Evolutionary conservation across 2,113 vertebrate species (phyloP).

Genomic region (Progne subis): DNA sequence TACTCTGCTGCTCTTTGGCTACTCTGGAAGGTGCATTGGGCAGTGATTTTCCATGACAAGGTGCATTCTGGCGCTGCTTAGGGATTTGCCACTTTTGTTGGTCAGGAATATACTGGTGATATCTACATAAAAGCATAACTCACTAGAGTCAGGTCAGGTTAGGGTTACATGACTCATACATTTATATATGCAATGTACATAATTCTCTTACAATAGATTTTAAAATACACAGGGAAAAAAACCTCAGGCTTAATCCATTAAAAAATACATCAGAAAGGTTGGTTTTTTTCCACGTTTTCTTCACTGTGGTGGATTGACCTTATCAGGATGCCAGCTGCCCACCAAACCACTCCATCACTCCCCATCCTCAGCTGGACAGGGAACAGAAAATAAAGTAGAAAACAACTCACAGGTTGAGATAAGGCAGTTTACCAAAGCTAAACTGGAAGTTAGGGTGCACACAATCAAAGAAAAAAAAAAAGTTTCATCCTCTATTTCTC

Average conservation of each 20-base stretch:
- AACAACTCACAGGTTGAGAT: rapidly evolving
- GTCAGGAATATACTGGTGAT: background rate
- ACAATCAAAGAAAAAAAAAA: background rate
- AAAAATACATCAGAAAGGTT: background rate
- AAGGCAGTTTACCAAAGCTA: background rate
- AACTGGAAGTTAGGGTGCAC: background rate
- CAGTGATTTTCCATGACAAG: background rate
- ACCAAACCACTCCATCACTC: background rate
- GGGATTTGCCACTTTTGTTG: background rate
- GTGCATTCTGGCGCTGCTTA: background rate
- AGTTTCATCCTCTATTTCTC: background rate
- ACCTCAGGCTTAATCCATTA: background rate
- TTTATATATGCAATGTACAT: background rate
- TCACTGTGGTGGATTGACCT: background rate
- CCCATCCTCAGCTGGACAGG: background rate
- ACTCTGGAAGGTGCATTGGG: background rate
- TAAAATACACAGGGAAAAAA: background rate
- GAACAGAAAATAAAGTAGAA: background rate
- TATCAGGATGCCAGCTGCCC: background rate
- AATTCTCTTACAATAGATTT: background rate
- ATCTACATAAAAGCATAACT: background rate
- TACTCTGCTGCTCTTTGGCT: background rate
- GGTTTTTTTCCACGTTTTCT: background rate
- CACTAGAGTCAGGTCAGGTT: background rate
- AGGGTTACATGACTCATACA: background rate